phyloP scores from a whole-genome alignment of 2,888 invertebrate species.

The Drosophila melanocephala region DNA sequence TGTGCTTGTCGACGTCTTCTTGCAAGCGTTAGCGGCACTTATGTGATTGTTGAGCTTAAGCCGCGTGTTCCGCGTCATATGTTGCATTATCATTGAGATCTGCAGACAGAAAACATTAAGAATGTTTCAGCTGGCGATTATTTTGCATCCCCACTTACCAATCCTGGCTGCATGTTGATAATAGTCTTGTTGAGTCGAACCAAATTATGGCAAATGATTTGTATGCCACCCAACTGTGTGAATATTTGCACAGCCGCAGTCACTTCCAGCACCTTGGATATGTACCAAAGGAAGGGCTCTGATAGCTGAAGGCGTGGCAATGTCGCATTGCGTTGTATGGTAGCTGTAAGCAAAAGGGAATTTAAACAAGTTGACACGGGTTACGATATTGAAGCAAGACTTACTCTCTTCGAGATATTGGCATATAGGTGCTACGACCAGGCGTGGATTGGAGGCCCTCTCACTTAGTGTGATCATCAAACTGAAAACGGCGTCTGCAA shows the following conservation, averaged over 20 bases:
- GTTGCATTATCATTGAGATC: conserved; percentile 88
- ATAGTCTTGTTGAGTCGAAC: conserved; percentile 91
- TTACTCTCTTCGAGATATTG: conserved; percentile 88
- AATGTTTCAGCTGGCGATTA: neutral
- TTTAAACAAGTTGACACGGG: neutral
- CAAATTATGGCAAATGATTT: conserved; percentile 92
- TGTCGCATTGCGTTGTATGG: conserved; percentile 82
- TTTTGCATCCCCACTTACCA: conserved; percentile 85
- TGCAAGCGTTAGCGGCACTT: conserved; percentile 80
- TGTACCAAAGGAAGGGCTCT: conserved; percentile 94
- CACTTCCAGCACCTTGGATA: conserved; percentile 92
- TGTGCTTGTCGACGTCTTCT: conserved; percentile 83
- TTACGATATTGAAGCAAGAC: conserved; percentile 17
- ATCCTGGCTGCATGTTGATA: conserved; percentile 89
- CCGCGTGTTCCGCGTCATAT: conserved; percentile 86
- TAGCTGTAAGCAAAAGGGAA: conserved; percentile 60
- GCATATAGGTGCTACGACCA: conserved; percentile 92
- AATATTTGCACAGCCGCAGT: conserved; percentile 91
- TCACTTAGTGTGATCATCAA: conserved; percentile 91
- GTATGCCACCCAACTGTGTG: conserved; percentile 91
- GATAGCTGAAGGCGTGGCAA: conserved; percentile 88
- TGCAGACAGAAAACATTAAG: conserved; percentile 26
- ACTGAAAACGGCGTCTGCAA: conserved; percentile 95
- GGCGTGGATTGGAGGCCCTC: conserved; percentile 90
- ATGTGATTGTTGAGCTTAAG: conserved; percentile 84